These are phyloP conservation scores for Cranoglanis bouderius DNA, from an alignment of 2,113 vertebrate genomes.

Conservation along the genomic window DNA sequence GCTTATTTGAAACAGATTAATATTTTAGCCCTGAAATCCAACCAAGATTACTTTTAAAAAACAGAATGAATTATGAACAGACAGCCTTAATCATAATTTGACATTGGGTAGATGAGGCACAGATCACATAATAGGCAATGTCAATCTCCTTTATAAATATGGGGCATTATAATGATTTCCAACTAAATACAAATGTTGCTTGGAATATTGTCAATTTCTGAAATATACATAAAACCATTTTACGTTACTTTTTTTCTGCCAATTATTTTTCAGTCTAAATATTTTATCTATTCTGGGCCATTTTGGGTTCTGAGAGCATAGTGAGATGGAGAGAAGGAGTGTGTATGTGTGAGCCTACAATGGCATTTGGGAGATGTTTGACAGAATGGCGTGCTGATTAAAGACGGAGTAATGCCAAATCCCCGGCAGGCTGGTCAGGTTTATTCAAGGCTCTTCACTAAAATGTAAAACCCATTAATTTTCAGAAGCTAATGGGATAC, in stretches of 20 bases:
- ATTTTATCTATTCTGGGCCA: not conserved
- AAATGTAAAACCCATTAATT: constrained; percentile 70
- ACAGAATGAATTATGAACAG: not conserved
- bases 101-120: constrained; percentile 2
- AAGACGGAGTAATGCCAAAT: constrained; percentile 45
- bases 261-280: constrained; percentile 9
- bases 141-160: constrained; percentile 29
- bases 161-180: constrained; percentile 5
- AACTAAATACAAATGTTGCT: constrained; percentile 34
- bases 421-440: constrained; percentile 62
- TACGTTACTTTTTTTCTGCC: not conserved
- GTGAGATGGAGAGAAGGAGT: not conserved
- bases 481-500: constrained; percentile 70
- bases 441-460: constrained; percentile 64
- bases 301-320: not conserved
- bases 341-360: constrained; percentile 1
- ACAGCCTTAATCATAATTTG: not conserved
- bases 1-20: not conserved
- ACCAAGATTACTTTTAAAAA: not conserved
- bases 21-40: not conserved
- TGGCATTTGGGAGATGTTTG: constrained; percentile 24
- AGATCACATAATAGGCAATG: constrained; percentile 22
- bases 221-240: constrained; percentile 20
- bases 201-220: constrained; percentile 19
- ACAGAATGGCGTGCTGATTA: constrained; percentile 46